Conservation (phyloP, 2,888 invertebrate genomes). For the Alviniconcha strummeri region DNA sequence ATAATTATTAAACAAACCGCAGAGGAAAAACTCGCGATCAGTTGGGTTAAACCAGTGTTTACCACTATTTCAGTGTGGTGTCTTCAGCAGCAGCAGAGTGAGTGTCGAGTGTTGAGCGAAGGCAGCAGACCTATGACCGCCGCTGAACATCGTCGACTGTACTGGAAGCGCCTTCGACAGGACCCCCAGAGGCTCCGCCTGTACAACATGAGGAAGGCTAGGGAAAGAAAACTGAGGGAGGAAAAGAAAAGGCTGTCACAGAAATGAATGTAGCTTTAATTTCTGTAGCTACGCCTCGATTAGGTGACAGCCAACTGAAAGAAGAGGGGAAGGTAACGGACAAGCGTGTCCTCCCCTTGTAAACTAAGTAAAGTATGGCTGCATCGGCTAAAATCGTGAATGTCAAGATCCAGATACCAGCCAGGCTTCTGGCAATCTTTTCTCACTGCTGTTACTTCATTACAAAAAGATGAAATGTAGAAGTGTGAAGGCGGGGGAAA, state of each 20-base stretch:
- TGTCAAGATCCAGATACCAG: too few relatives aligned
- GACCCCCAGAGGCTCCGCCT: conserved; percentile 11
- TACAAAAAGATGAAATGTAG: too few relatives aligned
- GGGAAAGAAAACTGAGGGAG: background rate
- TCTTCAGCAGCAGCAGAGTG: background rate
- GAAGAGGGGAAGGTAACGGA: background rate
- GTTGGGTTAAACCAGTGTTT: background rate
- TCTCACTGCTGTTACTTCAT: too few relatives aligned
- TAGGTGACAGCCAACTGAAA: background rate
- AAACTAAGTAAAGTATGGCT: background rate
- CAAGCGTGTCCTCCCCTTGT: background rate
- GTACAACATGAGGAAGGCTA: conserved; percentile 27
- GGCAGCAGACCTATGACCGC: background rate
- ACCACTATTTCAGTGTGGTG: background rate
- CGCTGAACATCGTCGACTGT: conserved; percentile 3
- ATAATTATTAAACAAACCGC: background rate
- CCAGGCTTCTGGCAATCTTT: too few relatives aligned
- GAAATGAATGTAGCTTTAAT: too few relatives aligned
- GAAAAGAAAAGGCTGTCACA: background rate
- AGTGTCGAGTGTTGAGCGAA: background rate
- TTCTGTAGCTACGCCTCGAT: too few relatives aligned
- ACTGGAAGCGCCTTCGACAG: conserved; percentile 12
- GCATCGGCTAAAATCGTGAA: background rate
- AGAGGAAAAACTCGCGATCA: background rate
- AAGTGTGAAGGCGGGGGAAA: too few relatives aligned